Conservation (phyloP, 2,113 vertebrate species). For the Peucedramus taeniatus region DNA sequence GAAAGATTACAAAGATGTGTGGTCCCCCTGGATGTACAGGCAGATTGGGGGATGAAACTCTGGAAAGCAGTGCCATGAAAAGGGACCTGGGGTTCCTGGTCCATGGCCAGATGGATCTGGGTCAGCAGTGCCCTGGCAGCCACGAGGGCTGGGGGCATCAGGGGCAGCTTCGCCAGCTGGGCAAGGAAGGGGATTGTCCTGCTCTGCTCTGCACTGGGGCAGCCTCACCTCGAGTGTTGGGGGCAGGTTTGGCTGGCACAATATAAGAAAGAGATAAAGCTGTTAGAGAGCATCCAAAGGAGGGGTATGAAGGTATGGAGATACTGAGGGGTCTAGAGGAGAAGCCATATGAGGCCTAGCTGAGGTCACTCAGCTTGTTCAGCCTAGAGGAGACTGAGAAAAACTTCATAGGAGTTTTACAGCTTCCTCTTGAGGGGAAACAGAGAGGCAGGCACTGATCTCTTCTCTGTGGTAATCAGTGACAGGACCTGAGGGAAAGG, state of each 20-base stretch:
- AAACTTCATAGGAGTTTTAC: neutral
- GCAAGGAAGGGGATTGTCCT: accelerated
- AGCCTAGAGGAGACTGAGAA: neutral
- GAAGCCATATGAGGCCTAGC: neutral
- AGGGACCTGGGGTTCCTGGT: neutral
- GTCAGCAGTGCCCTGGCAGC: neutral
- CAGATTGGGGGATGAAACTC: neutral
- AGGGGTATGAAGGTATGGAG: no score
- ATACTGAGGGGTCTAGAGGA: neutral
- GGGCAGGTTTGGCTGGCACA: neutral
- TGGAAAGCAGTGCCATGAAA: neutral
- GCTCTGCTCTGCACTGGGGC: neutral
- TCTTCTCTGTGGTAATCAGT: neutral
- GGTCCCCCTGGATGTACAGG: accelerated
- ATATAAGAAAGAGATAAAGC: neutral
- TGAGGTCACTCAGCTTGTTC: neutral
- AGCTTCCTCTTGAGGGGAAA: neutral
- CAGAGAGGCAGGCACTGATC: neutral
- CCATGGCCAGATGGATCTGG: accelerated
- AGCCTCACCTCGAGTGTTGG: neutral
- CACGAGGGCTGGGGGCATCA: neutral
- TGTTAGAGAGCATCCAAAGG: neutral
- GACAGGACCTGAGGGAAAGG: no score
- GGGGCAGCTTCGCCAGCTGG: accelerated
- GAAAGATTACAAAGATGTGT: neutral